A percentile compares a stretch with the other conserved stretches of the same genome.
Conservation (phyloP, 1,140 invertebrate species). For the Macrosteles quadrilineatus region DNA sequence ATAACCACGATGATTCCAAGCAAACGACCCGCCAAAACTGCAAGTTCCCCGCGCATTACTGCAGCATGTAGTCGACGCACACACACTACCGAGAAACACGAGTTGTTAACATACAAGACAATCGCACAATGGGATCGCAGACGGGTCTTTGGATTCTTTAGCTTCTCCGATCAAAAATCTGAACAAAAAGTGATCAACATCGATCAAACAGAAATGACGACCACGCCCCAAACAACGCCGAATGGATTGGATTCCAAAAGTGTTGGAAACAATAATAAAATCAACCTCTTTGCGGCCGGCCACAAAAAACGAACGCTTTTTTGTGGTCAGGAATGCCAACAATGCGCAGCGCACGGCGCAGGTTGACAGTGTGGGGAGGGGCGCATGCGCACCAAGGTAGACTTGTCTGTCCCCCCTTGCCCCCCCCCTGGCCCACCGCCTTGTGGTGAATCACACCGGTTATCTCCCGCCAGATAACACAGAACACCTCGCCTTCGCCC, state of each 20-base stretch:
- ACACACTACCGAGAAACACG: too few species aligned
- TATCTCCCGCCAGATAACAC: background rate
- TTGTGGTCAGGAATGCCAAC: slow-evolving; percentile 18
- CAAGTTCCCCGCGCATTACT: too few species aligned
- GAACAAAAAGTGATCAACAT: background rate
- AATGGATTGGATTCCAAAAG: slow-evolving; percentile 14
- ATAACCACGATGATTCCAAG: too few species aligned
- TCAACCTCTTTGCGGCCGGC: background rate
- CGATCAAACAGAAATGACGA: background rate
- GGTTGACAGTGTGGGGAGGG: background rate
- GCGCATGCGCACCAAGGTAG: slow-evolving; percentile 20
- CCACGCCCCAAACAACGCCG: slow-evolving; percentile 13
- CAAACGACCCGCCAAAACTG: too few species aligned
- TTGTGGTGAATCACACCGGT: background rate
- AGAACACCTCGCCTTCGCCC: too few species aligned
- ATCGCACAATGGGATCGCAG: too few species aligned
- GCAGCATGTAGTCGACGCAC: too few species aligned
- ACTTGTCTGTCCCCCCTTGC: background rate
- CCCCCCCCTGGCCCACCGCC: background rate
- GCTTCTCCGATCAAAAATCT: background rate
- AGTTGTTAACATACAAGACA: too few species aligned
- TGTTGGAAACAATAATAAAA: slow-evolving; percentile 26
- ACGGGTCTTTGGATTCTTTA: too few species aligned
- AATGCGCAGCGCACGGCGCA: slow-evolving; percentile 8
- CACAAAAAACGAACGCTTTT: slow-evolving; percentile 19